Evolutionary conservation across 2,113 vertebrate genomes (phyloP), one percentile per base, ranked within the genome.

Genomic region (Syrmaticus mikado): DNA sequence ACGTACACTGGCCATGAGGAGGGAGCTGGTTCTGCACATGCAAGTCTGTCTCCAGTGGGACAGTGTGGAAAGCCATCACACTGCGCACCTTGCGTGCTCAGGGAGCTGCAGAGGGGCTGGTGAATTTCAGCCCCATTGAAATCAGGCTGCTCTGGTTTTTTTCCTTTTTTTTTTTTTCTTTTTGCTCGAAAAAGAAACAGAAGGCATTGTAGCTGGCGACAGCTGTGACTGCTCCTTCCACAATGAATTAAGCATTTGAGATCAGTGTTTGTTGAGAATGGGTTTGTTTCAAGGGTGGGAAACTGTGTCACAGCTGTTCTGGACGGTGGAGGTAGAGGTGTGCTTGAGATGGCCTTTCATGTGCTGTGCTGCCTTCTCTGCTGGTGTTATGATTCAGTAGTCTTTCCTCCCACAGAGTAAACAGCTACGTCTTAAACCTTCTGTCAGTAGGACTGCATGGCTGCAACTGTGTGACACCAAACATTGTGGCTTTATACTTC

Each of bases 191-290:
- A 1, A 45, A 73, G 17, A 53, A n/a, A 78, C 7, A 81, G 64
- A 72, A 89, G 34, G 11, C 8, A 7, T 68, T 79, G 10, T 91
- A 61, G 24, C 46, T 83, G 20, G 1, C 62, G 17, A 24, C 36
- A 13, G 80, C 43, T 11, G 28, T 0, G 2, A 52, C 71, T 67
- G 14, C 61, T 78, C 6, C 32, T 90, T 78, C 52, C 34, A 46
- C 8, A 28, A 10, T 1, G 13, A n/a, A 16, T 36, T 14, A 40
- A 66, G 36, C 0, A 18, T 36, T 36, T 50, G n/a, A 27, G 36
- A 17, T 50, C 58, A 36, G 1, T 32, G 0, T 85, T 72, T 76
- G 57, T 58, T 89, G 30, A 60, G 45, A 80, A n/a, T 1, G 5
- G 28, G 19, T 80, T 48, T 80, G 11, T 87, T 70, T 85, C 32